These are phyloP conservation scores for Eptatretus atami DNA, from an alignment of 2,797 vertebrate genomes.

Conservation along the genomic window DNA sequence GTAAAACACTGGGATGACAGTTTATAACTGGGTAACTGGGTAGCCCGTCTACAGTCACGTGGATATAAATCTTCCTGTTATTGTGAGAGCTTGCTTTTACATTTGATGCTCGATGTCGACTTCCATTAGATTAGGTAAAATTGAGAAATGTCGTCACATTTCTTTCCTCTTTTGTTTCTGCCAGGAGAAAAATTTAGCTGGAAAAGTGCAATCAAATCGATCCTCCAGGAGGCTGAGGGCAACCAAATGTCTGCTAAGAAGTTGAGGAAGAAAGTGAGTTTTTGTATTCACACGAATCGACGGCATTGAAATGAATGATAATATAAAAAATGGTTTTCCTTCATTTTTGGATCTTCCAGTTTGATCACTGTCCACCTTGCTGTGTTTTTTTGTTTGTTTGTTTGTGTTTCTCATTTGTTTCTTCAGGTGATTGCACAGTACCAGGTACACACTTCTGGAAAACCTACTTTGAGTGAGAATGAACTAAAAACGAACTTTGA, in stretches of 20 bases:
- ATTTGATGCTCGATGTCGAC: too few species aligned
- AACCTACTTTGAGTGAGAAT: too few species aligned
- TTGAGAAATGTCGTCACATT: not conserved
- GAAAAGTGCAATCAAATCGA: constrained; percentile 63
- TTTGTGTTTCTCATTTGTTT: not conserved
- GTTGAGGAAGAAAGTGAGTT: constrained; percentile 53
- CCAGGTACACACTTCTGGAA: too few species aligned
- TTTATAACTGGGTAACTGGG: too few species aligned
- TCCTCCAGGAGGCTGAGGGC: constrained; percentile 36
- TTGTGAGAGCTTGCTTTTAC: too few species aligned
- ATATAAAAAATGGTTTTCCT: not conserved
- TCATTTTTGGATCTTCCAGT: not conserved
- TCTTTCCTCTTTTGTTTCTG: not conserved
- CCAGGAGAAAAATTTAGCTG: constrained; percentile 63
- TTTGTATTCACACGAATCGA: not conserved
- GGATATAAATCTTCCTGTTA: too few species aligned
- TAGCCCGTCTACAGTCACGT: too few species aligned
- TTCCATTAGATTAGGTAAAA: too few species aligned
- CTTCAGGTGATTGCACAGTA: too few species aligned
- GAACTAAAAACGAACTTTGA: too few species aligned
- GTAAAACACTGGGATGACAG: too few species aligned
- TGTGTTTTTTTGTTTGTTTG: not conserved
- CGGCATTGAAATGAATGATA: too few species aligned
- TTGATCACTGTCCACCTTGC: not conserved
- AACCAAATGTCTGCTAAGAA: constrained; percentile 56